phyloP scores from a whole-genome alignment of 2,797 vertebrate species.

The Centropyge bicolor region DNA sequence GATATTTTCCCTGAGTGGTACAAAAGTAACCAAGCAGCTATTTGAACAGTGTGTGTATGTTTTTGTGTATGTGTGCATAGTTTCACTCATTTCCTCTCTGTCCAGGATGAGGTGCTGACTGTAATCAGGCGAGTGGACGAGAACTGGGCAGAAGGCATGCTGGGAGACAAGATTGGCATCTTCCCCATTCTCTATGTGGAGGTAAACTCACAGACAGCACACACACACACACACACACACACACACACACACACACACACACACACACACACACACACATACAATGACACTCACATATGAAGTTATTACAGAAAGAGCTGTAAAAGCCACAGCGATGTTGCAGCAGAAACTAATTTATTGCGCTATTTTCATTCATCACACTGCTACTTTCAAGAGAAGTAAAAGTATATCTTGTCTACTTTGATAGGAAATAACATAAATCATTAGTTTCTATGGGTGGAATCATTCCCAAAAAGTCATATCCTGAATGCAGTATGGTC shows the following conservation, averaged over 20 bases:
- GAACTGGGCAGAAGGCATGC: conserved; percentile 99
- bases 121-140: conserved; percentile 99
- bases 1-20: background rate
- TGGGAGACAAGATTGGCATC: conserved; percentile 99
- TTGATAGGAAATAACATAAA: background rate
- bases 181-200: conserved; percentile 98
- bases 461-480: background rate
- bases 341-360: conserved; percentile 8
- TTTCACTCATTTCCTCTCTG: conserved; percentile 66
- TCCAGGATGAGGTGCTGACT: conserved; percentile 96
- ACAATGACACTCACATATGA: background rate
- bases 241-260: conserved; percentile 18
- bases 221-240: conserved; percentile 10
- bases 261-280: conserved; percentile 13
- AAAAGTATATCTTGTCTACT: background rate
- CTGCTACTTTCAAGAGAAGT: conserved; percentile 14
- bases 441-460: background rate
- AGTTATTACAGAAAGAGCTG: conserved; percentile 22
- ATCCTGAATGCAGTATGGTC: background rate
- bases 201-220: conserved; percentile 83
- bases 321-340: conserved; percentile 19
- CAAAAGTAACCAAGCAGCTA: background rate
- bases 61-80: conserved; percentile 17
- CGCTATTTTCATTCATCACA: conserved; percentile 24
- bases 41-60: background rate